Evolutionary conservation across 1,140 invertebrate species (phyloP).

Genomic region (Cyclina sinensis): DNA sequence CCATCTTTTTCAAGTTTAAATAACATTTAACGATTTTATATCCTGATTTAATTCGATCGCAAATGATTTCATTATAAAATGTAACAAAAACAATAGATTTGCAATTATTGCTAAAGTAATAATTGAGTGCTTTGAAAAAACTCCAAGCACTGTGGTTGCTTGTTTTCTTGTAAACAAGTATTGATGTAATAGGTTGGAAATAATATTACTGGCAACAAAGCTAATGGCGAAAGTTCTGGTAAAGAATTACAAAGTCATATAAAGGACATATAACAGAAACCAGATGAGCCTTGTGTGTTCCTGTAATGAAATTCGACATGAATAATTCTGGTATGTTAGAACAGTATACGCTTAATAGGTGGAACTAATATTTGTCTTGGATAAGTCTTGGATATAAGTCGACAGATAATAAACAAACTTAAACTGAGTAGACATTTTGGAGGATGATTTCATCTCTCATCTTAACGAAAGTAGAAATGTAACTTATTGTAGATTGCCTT

Average conservation of each 20-base stretch:
- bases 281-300: constrained; percentile 15
- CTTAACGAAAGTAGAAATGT: neutral
- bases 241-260: constrained; percentile 18
- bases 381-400: neutral
- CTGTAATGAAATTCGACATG: constrained; percentile 24
- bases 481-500: no score
- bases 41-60: no score
- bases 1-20: no score
- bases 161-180: neutral
- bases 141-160: no score
- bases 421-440: constrained; percentile 15
- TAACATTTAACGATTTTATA: no score
- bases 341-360: neutral
- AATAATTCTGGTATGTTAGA: constrained; percentile 16
- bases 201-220: neutral
- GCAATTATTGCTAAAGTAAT: no score
- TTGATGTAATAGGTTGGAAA: neutral
- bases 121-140: no score
- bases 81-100: no score
- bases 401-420: constrained; percentile 26
- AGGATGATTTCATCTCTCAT: constrained; percentile 4
- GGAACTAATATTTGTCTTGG: constrained; percentile 25
- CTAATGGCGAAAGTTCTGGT: neutral
- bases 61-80: no score
- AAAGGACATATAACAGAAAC: neutral